Base-by-base conservation (phyloP, 2,888 invertebrate genomes). In the Piscicola geometra region DNA sequence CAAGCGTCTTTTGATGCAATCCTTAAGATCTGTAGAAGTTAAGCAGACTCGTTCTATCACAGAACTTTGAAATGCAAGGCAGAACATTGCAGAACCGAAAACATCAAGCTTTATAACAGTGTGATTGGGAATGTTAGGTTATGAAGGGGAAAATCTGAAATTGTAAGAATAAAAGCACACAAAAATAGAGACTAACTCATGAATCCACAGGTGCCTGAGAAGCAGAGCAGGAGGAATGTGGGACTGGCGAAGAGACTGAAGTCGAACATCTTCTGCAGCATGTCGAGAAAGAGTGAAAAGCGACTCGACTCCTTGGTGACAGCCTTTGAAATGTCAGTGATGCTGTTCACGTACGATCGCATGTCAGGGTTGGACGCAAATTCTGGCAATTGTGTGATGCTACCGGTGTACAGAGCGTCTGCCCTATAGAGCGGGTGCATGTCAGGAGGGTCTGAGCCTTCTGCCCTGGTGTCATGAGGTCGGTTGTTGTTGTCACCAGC, bases 401-500 rank as follows among this genome's bases (percentile, higher is more conserved):
- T 95, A 36, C 98, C 97, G 0, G 94, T 94, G 87, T 97, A 97
- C 88, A 98, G 97, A 83, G 98, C 96, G 86, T 98, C 98, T 84
- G 95, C 94, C 75, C 95, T 89, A 9, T 94, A 94, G 87, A 97
- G 87, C 1, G 96, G 96, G n/a, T 94, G 89, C 25, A 25, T 50
- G 15, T 69, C 75, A 18, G 60, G 47, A 18, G 41, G n/a, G 15
- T 75, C 75, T 50, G 35, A 33, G 12, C 69, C 47, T 5, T 36
- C 75, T 9, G 32, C 30, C n/a, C 60, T 33, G 3, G 21, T 21
- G 75, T 28, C n/a, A n/a, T n/a, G n/a, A 15, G 41, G 9, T 28
- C 30, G 5, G 41, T 41, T 15, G n/a, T 9, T 5, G 60, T 25
- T 3, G 60, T 56, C 60, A 5, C 60, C 60, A 25, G 60, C 60